A percentile compares a stretch with the other conserved stretches of the same genome.
These are phyloP conservation scores for Pheosia tremula DNA, from an alignment of 2,888 invertebrate species.

Conservation along the genomic window DNA sequence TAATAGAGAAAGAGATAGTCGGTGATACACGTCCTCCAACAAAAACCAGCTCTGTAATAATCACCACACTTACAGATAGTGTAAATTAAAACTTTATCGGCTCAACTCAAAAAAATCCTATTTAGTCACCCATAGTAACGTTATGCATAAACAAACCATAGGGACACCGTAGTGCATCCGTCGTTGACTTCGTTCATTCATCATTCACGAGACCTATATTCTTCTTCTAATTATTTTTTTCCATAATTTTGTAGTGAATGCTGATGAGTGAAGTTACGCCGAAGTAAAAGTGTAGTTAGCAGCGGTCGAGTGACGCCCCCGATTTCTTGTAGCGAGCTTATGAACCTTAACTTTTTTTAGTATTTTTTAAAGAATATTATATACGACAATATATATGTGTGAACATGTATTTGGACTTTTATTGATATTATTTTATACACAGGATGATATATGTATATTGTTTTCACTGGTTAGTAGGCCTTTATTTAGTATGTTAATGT, in stretches of 20 bases:
- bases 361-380: background rate
- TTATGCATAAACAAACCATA: too few relatives aligned
- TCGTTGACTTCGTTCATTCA: background rate
- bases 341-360: background rate
- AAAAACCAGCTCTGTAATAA: too few relatives aligned
- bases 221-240: background rate
- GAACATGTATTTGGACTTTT: background rate
- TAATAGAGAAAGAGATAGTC: too few relatives aligned
- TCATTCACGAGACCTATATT: background rate
- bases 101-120: too few relatives aligned
- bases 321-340: background rate
- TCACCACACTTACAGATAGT: too few relatives aligned
- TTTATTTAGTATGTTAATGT: too few relatives aligned
- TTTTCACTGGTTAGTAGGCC: too few relatives aligned
- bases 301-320: constrained; percentile 19
- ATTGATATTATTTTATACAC: background rate
- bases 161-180: too few relatives aligned
- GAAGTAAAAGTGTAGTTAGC: background rate
- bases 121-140: too few relatives aligned
- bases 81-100: too few relatives aligned
- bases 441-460: too few relatives aligned
- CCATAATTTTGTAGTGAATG: background rate
- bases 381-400: background rate
- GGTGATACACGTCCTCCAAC: too few relatives aligned
- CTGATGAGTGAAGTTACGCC: constrained; percentile 3